These are phyloP conservation scores for Dipodomys ordii DNA, from an alignment of 2,113 vertebrate species.

Conservation along the genomic window DNA sequence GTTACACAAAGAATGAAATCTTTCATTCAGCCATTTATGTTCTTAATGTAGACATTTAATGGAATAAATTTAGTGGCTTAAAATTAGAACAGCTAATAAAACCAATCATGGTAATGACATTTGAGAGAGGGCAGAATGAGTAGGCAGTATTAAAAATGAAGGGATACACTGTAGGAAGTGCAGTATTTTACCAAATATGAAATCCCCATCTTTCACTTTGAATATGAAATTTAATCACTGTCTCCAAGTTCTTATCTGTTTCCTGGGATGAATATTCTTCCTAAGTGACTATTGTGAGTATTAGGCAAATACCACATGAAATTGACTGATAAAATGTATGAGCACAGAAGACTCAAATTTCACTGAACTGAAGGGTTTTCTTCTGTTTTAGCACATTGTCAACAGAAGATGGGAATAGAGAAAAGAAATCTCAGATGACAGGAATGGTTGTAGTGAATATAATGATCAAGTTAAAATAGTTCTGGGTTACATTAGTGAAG, in stretches of 20 bases:
- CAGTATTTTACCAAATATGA: neutral
- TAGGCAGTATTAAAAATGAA: neutral
- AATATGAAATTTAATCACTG: neutral
- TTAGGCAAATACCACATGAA: neutral
- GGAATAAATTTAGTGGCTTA: constrained; percentile 27
- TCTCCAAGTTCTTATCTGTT: neutral
- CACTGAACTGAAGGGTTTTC: neutral
- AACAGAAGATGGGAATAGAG: neutral
- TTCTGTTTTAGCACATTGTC: neutral
- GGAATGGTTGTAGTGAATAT: neutral
- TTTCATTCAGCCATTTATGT: constrained; percentile 40
- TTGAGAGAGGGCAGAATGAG: neutral
- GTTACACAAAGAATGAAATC: neutral
- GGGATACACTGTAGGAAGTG: neutral
- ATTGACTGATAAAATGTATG: neutral
- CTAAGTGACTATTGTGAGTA: neutral
- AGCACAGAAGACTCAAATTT: neutral
- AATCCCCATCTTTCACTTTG: neutral
- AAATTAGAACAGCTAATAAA: constrained; percentile 9
- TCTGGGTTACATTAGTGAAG: neutral
- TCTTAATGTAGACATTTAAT: constrained; percentile 1
- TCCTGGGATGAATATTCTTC: neutral
- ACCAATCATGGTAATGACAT: constrained; percentile 10
- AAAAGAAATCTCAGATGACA: neutral
- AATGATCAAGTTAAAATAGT: neutral